A percentile compares a stretch with the other conserved stretches of the same genome.
Conservation (phyloP, 2,797 vertebrate genomes). For the Urosaurus nigricauda region DNA sequence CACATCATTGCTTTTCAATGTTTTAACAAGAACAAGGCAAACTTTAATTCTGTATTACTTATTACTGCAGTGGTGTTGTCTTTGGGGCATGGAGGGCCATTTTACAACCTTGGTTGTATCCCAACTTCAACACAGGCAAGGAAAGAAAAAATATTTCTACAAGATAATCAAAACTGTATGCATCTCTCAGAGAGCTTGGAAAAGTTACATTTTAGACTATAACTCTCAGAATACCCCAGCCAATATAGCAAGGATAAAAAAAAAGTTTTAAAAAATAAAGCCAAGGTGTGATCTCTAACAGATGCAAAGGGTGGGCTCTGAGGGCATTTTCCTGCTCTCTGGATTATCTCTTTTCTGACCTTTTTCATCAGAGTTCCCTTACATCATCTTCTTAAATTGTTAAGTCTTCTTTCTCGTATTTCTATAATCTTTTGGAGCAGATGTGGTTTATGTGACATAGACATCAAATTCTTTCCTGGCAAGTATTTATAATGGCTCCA, state of each 20-base stretch:
- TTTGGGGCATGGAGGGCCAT: not conserved
- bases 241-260: no score
- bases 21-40: not conserved
- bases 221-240: no score
- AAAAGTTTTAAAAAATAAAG: no score
- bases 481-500: not conserved
- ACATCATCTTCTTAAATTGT: slow-evolving; percentile 24
- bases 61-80: not conserved
- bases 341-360: slow-evolving; percentile 42
- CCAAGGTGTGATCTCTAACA: not conserved
- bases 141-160: not conserved
- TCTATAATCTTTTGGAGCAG: slow-evolving; percentile 6
- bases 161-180: slow-evolving; percentile 15
- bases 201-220: no score
- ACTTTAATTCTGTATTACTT: not conserved
- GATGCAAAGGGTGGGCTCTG: slow-evolving; percentile 18
- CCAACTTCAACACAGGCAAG: not conserved
- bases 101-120: not conserved
- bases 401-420: not conserved
- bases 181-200: not conserved
- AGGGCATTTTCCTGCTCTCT: slow-evolving; percentile 24
- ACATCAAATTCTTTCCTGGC: not conserved
- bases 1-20: not conserved
- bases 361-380: slow-evolving; percentile 30
- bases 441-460: not conserved